Evolutionary conservation across 2,888 invertebrate species (phyloP), one percentile per base, ranked within the genome.

Genomic region (Hoplodrina ambigua): DNA sequence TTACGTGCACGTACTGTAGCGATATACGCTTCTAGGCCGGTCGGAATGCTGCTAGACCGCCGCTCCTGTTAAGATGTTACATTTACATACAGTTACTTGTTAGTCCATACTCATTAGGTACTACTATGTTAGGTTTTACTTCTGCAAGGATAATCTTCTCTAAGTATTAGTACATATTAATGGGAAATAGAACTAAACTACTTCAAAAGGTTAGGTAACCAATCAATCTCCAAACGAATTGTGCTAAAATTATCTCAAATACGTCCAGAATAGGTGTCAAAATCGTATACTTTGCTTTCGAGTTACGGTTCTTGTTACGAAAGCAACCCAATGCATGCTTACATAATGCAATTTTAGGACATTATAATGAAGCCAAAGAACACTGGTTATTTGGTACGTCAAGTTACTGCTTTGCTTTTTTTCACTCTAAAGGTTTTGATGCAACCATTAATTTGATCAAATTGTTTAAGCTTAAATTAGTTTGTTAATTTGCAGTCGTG

Each of bases 1-100:
- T 87, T 87, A 86, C 85, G 87, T 91, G 82, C 87, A 96, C 95
- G 91, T 96, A 96, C 95, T 93, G 94, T 96, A 87, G 90, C 90
- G 86, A 95, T 89, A 90, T 89, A 94, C 84, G 92, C 92, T 91
- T 94, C 95, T 90, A 90, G 90, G 82, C 93, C 94, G 86, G 90
- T 91, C 81, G 93, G 90, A 78, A 91, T 88, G 83, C 88, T 86
- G 90, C 93, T 92, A 81, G 89, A 85, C 79, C 91, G 92, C 83
- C 88, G 92, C 93, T 94, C 94, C 93, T 86, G 92, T 94, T 94
- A 94, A 90, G 85, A 93, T 86, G 80, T 84, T 86, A 90, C 86
- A 83, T 85, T 86, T 79, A 87, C 84, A 82, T 79, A 87, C 84
- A 82, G 69, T 75, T 82, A 68, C n/a, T 81, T 78, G 87, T 90